Evolutionary conservation across 2,797 vertebrate species (phyloP).

Genomic region (Poecilia gillii): DNA sequence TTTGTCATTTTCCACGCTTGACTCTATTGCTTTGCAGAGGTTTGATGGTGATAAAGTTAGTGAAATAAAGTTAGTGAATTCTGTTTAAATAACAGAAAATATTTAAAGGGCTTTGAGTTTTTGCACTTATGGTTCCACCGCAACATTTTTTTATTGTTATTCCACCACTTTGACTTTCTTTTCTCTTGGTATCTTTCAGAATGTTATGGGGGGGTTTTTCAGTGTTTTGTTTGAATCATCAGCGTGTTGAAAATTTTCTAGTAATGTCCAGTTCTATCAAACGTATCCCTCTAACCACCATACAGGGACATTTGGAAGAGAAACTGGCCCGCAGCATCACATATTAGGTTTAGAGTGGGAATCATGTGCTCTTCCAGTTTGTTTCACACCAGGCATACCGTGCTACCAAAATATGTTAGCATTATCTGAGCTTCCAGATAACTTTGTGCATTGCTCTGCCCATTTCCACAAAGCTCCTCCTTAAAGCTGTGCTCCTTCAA

Average conservation of each 20-base stretch:
- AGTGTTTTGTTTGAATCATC: background rate
- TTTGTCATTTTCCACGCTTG: background rate
- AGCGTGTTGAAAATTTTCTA: background rate
- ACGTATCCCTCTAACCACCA: background rate
- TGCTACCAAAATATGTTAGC: background rate
- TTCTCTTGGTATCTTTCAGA: background rate
- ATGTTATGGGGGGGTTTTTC: background rate
- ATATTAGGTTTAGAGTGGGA: background rate
- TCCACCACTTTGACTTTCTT: background rate
- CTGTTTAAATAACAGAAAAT: background rate
- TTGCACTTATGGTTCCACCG: background rate
- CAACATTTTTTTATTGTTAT: background rate
- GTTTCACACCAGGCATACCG: background rate
- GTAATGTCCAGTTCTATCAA: background rate
- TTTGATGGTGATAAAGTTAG: background rate
- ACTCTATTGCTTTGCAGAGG: background rate
- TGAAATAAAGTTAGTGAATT: background rate
- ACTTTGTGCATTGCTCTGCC: background rate
- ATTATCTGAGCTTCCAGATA: background rate
- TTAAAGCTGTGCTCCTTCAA: background rate
- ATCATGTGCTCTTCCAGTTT: background rate
- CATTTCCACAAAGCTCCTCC: background rate
- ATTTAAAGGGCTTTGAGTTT: background rate
- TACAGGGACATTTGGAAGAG: background rate
- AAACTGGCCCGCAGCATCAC: background rate